These are phyloP conservation scores for Cichladusa arquata DNA, from an alignment of 2,113 vertebrate species.

Conservation along the genomic window DNA sequence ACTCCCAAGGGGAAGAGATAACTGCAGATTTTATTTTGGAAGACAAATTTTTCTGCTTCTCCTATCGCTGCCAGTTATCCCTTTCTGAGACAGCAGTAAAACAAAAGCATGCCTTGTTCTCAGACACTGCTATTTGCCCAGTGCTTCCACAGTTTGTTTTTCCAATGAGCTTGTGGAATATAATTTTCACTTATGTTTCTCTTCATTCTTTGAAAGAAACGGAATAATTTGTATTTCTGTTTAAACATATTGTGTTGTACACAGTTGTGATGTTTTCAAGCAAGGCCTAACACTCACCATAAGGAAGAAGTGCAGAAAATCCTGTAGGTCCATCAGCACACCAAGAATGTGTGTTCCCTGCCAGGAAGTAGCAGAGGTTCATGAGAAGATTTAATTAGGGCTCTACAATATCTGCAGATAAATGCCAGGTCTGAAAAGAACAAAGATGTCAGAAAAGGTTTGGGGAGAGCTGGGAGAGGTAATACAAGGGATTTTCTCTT, in stretches of 20 bases:
- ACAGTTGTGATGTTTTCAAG: conserved; percentile 40
- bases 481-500: conserved; percentile 43
- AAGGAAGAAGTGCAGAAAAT: conserved; percentile 24
- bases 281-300: conserved; percentile 34
- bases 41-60: neutral
- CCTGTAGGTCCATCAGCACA: conserved; percentile 21
- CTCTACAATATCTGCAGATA: conserved; percentile 16
- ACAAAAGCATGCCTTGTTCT: conserved; percentile 6
- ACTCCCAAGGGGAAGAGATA: neutral
- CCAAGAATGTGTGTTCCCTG: conserved; percentile 15
- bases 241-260: conserved; percentile 19
- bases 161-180: conserved; percentile 9
- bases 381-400: conserved; percentile 47
- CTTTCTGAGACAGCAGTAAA: neutral
- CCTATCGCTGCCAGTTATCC: neutral
- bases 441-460: neutral
- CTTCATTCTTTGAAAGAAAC: neutral
- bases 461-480: neutral
- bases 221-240: neutral
- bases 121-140: neutral
- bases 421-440: conserved; percentile 24
- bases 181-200: conserved; percentile 34
- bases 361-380: conserved; percentile 45
- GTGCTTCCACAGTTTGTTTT: conserved; percentile 18
- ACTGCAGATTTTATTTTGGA: conserved; percentile 18